Evolutionary conservation across 2,113 vertebrate species (phyloP), one percentile per base, ranked within the genome.

Genomic region (Benitochromis conjunctus): DNA sequence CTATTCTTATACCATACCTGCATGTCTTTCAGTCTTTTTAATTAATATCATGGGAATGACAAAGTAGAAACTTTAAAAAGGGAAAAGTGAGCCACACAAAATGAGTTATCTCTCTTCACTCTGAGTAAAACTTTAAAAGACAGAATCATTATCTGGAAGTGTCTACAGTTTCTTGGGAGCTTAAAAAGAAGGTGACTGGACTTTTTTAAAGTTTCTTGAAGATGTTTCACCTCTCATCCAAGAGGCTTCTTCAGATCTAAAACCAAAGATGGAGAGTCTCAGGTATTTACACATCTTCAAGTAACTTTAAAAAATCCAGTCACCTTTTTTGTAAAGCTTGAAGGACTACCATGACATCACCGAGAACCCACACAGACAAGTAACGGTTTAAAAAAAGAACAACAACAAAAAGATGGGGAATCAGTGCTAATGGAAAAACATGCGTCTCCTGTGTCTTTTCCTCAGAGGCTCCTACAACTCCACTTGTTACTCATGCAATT

Each of bases 391-490:
- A 38, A 66, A 66, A 66, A 38, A 38, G 0, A 64, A 5, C 5
- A 18, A 74, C 1, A 46, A 71, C 9, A 31, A 74, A 74, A 31
- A 19, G 6, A 76, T 10, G 0, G 9, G 9, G 24, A 74, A 12
- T 74, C 69, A 19, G 16, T 34, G 71, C 46, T 76, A 76, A 76
- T 53, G 9, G 54, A 51, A 64, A 51, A 62, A 51, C 11, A 18
- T 51, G 18, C 12, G 1, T 53, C 18, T 51, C 71, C 31, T 4
- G 24, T 81, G 38, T 90, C 48, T 88, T 34, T 62, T 77, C n/a
- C 14, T 82, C 89, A 94, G 94, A 51, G 29, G 77, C 81, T 74
- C 79, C 91, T 8, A 93, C 95, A 6, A 7, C 80, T 74, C 64
- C 91, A 38, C 83, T 86, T 11, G 85, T 14, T 7, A 94, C 95